Percentiles rank a stretch among this genome's conserved stretches.
Conservation (phyloP, 2,113 vertebrate species). For the Chaetura pelagica region DNA sequence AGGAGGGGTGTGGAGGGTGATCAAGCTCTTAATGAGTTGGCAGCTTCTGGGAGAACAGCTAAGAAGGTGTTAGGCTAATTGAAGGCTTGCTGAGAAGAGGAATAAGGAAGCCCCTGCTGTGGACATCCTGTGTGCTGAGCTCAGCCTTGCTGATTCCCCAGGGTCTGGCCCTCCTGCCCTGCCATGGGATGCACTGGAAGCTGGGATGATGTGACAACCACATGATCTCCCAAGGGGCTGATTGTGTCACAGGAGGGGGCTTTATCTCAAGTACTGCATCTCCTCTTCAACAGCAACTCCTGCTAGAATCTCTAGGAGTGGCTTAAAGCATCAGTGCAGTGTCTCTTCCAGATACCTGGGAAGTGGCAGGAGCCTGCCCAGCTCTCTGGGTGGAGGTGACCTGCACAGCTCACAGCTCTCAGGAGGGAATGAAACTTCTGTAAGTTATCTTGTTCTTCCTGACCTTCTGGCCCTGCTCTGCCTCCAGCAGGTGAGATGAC, state of each 20-base stretch:
- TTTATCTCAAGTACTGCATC: fast-evolving
- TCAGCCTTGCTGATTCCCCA: neutral
- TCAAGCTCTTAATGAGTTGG: neutral
- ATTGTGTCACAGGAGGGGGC: fast-evolving
- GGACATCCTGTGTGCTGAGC: neutral
- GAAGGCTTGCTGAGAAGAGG: neutral
- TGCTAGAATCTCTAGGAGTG: neutral
- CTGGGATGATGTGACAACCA: neutral
- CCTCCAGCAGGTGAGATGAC: neutral
- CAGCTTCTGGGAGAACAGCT: neutral
- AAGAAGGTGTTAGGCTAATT: neutral
- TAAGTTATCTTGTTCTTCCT: neutral
- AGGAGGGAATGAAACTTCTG: neutral
- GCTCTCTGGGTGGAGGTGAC: neutral
- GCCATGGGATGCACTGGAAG: fast-evolving
- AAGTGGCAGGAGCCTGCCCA: fast-evolving
- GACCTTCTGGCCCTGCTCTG: neutral
- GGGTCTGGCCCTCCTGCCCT: fast-evolving
- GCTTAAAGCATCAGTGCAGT: neutral
- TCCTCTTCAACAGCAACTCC: neutral
- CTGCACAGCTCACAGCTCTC: neutral
- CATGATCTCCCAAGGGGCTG: fast-evolving
- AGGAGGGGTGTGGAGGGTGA: neutral
- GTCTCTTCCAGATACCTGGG: neutral
- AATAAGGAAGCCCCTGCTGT: neutral